Evolutionary conservation across 2,888 invertebrate genomes (phyloP).

Genomic region (Cancer borealis): DNA sequence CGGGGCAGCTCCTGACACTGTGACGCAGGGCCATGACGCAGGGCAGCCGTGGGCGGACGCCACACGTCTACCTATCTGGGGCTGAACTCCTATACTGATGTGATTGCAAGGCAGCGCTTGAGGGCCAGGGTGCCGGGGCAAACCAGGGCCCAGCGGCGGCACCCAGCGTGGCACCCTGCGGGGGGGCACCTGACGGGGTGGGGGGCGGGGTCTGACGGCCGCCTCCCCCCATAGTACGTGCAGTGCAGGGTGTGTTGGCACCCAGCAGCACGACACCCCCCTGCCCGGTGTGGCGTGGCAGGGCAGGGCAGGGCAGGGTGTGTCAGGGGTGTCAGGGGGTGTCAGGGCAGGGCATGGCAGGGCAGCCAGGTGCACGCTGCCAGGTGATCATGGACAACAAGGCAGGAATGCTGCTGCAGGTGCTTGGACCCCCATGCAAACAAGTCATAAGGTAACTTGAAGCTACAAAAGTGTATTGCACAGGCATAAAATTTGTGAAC

Average conservation of each 20-base stretch:
- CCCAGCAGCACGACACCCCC: background rate
- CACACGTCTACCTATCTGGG: background rate
- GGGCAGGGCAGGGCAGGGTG: background rate
- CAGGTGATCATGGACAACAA: conserved; percentile 59
- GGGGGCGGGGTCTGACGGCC: conserved; percentile 9
- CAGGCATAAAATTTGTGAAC: conserved; percentile 71
- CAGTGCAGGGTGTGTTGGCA: conserved; percentile 53
- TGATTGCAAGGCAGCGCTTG: conserved; percentile 12
- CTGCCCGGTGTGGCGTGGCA: background rate
- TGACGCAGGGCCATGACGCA: background rate
- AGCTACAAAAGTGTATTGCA: conserved; percentile 73
- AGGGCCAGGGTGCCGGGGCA: background rate
- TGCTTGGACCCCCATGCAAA: conserved; percentile 73
- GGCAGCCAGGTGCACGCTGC: conserved; percentile 55
- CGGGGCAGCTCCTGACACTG: background rate
- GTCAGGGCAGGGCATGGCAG: background rate
- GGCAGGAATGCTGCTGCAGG: conserved; percentile 63
- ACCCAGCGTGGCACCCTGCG: background rate
- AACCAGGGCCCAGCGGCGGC: background rate
- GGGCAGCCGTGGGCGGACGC: background rate
- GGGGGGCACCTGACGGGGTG: conserved; percentile 25
- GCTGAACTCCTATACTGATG: background rate
- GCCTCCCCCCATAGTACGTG: conserved; percentile 50
- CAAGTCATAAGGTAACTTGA: conserved; percentile 70
- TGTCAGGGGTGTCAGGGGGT: too few relatives aligned